These are phyloP conservation scores for Syngnathoides biaculeatus DNA, from an alignment of 2,113 vertebrate genomes.

Conservation along the genomic window DNA sequence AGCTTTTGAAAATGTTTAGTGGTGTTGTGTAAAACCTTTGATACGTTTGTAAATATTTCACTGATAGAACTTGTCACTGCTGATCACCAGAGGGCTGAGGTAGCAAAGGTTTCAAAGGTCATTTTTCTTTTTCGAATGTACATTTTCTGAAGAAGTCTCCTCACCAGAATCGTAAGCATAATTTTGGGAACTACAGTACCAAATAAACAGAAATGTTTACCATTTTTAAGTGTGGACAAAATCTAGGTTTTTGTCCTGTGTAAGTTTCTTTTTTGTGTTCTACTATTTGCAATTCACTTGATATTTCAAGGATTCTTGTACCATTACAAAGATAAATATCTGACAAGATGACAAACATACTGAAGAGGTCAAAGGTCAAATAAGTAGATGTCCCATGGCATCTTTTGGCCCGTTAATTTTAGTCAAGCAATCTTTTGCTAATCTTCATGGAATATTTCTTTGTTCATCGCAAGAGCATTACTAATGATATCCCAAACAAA, in stretches of 20 bases:
- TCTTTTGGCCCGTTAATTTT: not conserved
- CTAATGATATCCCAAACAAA: not conserved
- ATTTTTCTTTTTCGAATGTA: not conserved
- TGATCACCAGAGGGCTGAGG: not conserved
- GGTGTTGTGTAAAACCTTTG: too few species aligned
- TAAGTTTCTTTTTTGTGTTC: not conserved
- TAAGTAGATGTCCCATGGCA: not conserved
- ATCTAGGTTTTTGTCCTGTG: not conserved
- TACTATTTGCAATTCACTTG: not conserved
- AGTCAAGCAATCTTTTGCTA: not conserved
- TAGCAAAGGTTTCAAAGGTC: not conserved
- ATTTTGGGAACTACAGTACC: not conserved
- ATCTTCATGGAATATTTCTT: not conserved
- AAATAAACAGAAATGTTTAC: not conserved
- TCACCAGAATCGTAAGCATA: not conserved
- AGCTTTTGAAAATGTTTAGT: too few species aligned
- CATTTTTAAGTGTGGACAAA: not conserved
- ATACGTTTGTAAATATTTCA: too few species aligned
- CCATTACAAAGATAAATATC: not conserved
- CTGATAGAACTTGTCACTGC: not conserved
- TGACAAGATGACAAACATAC: not conserved
- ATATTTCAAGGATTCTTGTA: not conserved
- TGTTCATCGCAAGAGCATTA: not conserved
- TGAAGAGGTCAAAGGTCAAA: not conserved
- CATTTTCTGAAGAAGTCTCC: too few species aligned